Evolutionary conservation across 2,113 vertebrate genomes (phyloP).

Genomic region (Ceyx cyanopectus): DNA sequence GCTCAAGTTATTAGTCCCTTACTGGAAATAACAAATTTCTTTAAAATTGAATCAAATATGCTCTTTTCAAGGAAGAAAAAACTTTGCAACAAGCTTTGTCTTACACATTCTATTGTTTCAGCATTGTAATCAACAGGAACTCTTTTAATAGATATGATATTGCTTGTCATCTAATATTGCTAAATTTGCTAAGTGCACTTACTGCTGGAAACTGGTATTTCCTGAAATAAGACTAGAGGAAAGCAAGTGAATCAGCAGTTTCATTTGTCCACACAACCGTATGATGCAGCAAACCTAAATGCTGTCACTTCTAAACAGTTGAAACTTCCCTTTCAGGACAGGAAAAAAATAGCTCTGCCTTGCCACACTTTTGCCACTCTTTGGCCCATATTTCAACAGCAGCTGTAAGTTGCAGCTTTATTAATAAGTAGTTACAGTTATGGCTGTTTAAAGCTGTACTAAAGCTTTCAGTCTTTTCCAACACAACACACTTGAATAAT

Average conservation of each 20-base stretch:
- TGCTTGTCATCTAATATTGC: background rate
- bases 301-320: constrained; percentile 8
- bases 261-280: background rate
- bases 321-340: constrained; percentile 21
- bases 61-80: background rate
- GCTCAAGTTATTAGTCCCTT: background rate
- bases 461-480: background rate
- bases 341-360: background rate
- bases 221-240: background rate
- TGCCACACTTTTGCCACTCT: background rate
- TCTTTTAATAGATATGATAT: background rate
- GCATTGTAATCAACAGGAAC: background rate
- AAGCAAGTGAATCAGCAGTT: constrained; percentile 34
- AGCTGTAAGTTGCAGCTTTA: background rate
- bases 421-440: constrained; percentile 5
- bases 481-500: background rate
- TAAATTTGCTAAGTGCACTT: background rate
- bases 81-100: background rate
- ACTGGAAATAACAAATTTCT: background rate
- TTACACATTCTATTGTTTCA: background rate
- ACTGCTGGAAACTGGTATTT: background rate
- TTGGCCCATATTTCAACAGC: background rate
- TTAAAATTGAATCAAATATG: background rate
- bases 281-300: background rate
- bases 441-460: background rate